phyloP scores from a whole-genome alignment of 2,113 vertebrate genomes.

The Chrysochloris asiatica region DNA sequence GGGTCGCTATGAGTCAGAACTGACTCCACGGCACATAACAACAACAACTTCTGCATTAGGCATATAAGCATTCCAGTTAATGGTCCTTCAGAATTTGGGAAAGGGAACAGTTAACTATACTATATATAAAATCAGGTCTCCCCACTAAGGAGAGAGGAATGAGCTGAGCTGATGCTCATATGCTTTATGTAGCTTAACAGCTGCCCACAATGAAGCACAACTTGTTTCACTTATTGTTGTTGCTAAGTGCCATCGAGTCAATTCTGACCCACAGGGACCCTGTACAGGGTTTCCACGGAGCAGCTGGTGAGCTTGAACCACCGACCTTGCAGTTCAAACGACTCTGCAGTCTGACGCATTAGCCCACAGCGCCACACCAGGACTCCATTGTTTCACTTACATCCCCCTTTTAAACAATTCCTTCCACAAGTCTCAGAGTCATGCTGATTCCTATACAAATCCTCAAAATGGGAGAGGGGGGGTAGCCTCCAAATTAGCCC shows the following conservation, averaged over 20 bases:
- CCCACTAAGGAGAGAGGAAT: background rate
- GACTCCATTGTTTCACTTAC: rapidly evolving
- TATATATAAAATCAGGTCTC: background rate
- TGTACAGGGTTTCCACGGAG: no score
- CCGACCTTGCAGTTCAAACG: no score
- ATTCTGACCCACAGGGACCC: no score
- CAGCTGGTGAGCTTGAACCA: no score
- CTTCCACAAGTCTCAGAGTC: background rate
- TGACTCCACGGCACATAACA: no score
- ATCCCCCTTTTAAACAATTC: no score
- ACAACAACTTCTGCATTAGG: background rate
- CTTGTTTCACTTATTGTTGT: no score
- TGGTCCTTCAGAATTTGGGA: background rate
- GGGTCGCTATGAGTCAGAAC: no score
- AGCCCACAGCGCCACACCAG: no score
- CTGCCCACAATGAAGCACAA: background rate
- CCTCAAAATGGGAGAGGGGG: rapidly evolving
- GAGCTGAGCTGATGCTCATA: background rate
- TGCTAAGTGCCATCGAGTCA: no score
- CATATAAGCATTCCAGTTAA: background rate
- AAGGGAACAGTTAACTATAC: background rate
- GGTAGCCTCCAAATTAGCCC: background rate
- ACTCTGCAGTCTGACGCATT: no score
- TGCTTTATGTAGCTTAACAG: background rate
- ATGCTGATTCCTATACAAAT: background rate